Base-by-base conservation (phyloP, 2,797 vertebrate species). In the Phataginus tricuspis region DNA sequence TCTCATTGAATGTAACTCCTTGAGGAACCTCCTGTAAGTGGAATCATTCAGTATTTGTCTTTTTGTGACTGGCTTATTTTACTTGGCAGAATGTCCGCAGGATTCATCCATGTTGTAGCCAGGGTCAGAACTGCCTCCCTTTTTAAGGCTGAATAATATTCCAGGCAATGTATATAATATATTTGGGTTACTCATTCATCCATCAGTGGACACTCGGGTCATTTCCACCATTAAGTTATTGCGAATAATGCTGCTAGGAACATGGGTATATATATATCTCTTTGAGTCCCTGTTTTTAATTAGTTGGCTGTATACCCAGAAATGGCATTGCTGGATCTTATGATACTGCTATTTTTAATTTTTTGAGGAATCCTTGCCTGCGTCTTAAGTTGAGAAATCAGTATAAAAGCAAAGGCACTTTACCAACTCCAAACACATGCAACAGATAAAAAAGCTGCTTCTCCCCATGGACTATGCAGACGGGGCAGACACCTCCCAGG, bases 141-240 rank as follows among this genome's bases (percentile, higher is more conserved):
- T 29, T 49, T 4, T 4, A 53, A 49, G 34, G 57, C 10, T 9
- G 25, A 55, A 37, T 42, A 59, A 11, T 39, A 23, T 64, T 69
- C 64, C 45, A 5, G 2, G n/a, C 21, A 45, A 4, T 16, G n/a
- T 13, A 21, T 15, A 37, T 0, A 16, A 5, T 21, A 7, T 23
- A 13, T 53, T 37, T n/a, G 23, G n/a, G 23, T 45, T 25, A 11
- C 27, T 69, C 14, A 0, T 23, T 37, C 5, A 7, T 8, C 71
- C 78, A 12, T 23, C 12, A 0, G 21, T 25, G 27, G n/a, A n/a
- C 0, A 31, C 27, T 34, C 10, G 25, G 2, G 3, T 25, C 15
- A 45, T 51, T 53, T 53, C 64, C 10, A 0, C 8, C 10, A 42
- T 18, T 39, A 2, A 4, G 34, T 27, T 34, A 4, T 16, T 34